Percentiles rank a stretch among this genome's conserved stretches.
Evolutionary conservation across 2,113 vertebrate species (phyloP).

Genomic region (Columba livia): DNA sequence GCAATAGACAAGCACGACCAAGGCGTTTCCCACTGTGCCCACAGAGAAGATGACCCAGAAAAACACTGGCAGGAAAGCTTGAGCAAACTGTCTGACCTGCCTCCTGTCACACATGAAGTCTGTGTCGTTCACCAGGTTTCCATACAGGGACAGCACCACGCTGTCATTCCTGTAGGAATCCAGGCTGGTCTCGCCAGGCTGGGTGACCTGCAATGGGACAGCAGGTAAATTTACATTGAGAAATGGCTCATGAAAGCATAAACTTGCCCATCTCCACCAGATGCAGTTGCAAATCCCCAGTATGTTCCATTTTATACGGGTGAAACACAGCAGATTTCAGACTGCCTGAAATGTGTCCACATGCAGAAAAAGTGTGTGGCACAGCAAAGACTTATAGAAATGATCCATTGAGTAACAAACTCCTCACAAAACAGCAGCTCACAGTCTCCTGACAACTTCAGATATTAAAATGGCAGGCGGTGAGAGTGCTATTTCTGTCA

Average conservation of each 20-base stretch:
- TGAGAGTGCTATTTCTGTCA: neutral
- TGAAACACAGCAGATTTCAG: rapidly evolving
- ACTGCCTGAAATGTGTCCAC: neutral
- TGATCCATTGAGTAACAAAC: neutral
- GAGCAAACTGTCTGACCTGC: conserved; percentile 74
- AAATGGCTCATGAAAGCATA: neutral
- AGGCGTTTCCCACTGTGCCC: conserved; percentile 82
- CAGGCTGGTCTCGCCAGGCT: neutral
- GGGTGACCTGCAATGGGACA: conserved; percentile 34
- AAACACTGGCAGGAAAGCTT: conserved; percentile 77
- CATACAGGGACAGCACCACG: neutral
- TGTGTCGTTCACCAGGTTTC: neutral
- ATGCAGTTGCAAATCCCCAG: neutral
- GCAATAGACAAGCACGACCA: conserved; percentile 84
- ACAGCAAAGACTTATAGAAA: neutral
- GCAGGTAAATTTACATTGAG: neutral
- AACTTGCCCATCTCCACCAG: neutral
- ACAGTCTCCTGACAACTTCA: neutral
- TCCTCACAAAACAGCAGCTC: neutral
- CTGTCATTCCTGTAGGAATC: conserved; percentile 10
- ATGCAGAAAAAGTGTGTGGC: no score
- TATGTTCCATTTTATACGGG: neutral
- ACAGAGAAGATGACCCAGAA: conserved; percentile 84
- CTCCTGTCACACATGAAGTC: conserved; percentile 69
- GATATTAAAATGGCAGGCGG: neutral